Percentiles rank a stretch among this genome's conserved stretches.
phyloP scores from a whole-genome alignment of 2,888 invertebrate species.

The Drosophila suboccidentalis region DNA sequence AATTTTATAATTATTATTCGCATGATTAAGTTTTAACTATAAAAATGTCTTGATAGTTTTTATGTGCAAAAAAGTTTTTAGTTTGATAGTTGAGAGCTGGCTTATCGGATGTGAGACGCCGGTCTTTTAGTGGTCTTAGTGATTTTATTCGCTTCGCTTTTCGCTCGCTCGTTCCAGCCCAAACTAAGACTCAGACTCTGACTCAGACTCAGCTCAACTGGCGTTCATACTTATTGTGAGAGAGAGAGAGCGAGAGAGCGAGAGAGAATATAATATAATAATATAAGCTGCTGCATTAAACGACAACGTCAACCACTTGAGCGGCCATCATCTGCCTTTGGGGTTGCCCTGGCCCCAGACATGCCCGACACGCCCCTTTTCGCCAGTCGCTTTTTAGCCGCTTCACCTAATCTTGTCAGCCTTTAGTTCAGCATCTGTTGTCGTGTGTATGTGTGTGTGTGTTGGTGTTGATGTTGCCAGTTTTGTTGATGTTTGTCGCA shows the following conservation, averaged over 20 bases:
- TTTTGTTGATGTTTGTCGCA: conserved; percentile 57
- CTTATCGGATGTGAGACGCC: conserved; percentile 4
- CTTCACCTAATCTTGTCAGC: conserved; percentile 21
- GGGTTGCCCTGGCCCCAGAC: not conserved
- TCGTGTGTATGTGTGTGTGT: not conserved
- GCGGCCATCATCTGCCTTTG: conserved; percentile 25
- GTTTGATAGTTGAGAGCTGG: not conserved
- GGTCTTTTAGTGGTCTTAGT: conserved; percentile 17
- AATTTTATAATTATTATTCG: not conserved
- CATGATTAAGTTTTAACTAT: not conserved
- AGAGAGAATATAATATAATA: conserved; percentile 11
- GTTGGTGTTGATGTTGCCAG: conserved; percentile 39
- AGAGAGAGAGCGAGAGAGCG: not conserved
- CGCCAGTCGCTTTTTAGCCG: not conserved
- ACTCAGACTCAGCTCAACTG: conserved; percentile 19
- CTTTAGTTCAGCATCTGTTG: conserved; percentile 49
- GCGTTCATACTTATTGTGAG: conserved; percentile 9
- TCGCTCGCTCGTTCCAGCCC: not conserved
- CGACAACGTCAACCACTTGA: conserved; percentile 54
- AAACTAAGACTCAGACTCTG: conserved; percentile 4
- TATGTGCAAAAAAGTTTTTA: conserved; percentile 4
- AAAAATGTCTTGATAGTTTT: conserved; percentile 5
- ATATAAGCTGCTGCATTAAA: conserved; percentile 55
- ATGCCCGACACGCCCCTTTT: not conserved
- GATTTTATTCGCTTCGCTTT: conserved; percentile 16